Base-by-base conservation (phyloP, 1,140 invertebrate species). In the Chrysopa pallens region DNA sequence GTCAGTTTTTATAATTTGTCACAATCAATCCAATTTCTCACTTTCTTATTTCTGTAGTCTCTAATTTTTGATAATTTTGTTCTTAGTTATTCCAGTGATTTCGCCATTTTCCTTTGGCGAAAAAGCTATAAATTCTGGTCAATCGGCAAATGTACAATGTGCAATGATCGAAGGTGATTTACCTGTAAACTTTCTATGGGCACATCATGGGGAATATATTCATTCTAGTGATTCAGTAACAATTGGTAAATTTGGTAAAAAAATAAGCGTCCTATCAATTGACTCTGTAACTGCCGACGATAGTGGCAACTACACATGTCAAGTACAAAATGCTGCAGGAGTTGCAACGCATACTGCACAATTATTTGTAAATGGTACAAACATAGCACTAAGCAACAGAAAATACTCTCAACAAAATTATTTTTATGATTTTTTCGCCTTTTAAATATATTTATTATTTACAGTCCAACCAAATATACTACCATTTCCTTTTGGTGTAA, bases 241-340 rank as follows among this genome's bases (percentile, higher is more conserved):
- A 37, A 47, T 54, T 8, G 47, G 54, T 13, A 74, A 72, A 58
- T 58, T 80, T 50, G 78, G 80, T 39, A 72, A 75, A 47, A 73
- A 75, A 54, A 76, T 76, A 44, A 78, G 74, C 42, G 64, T 85
- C 50, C 62, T 93, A 44, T 76, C 74, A 27, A 88, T 91, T 44
- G 74, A 81, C 45, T 72, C 76, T 9, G 76, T 79, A 42, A 76
- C 72, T 49, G 76, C 80, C 39, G 68, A 72, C 52, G 80, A 86
- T 62, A 72, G 70, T 35, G 82, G 83, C 39, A 80, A 83, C 58
- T 89, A 88, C 60, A 79, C 82, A 39, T 87, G 85, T 66, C 70
- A 70, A 38, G 82, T 76, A 49, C 70, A 70, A 40, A 85, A 85
- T 60, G 61, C 59, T 17, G 80, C 76, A 48, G 79, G 78, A 44